Base-by-base conservation (phyloP, 2,797 vertebrate genomes). In the Pogoniulus pusillus region DNA sequence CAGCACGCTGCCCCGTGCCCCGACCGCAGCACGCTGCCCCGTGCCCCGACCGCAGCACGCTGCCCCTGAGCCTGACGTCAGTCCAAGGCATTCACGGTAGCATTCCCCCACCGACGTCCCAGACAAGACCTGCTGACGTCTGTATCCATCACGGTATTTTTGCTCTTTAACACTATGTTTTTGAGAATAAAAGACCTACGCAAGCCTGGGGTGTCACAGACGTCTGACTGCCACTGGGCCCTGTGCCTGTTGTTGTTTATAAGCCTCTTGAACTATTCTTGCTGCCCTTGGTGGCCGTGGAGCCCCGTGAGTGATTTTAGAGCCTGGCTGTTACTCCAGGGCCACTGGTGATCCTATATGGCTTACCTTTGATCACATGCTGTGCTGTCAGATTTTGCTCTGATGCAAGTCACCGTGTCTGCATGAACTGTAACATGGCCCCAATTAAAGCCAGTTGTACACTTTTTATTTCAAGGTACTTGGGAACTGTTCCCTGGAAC, bases 381-480 rank as follows among this genome's bases (percentile, higher is more conserved):
- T 95, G 87, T 93, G 88, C 87, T 95, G 94, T 96, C 96, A 93
- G 95, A 94, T 97, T 95, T 89, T 92, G 89, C 93, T 97, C 93
- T 95, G 75, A 84, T 95, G 65, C 79, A 93, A 95, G 87, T 92
- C 96, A 72, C 95, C 90, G n/a, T 35, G 88, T 79, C 85, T 91
- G 35, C 10, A 12, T 86, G 94, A 92, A 92, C 94, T 96, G 85
- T 96, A 92, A 60, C 93, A 90, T 88, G 90, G 96, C 93, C 95
- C 92, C 91, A 96, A 66, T 96, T 95, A 96, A 95, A 96, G 93
- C 85, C 87, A 78, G 43, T 95, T 92, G 91, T 87, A 94, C 87
- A 72, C 89, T 93, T 93, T 93, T 96, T 96, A 94, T 97, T 97
- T 97, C 96, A 96, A 88, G 82, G 76, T 82, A 95, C 89, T 97